phyloP scores from a whole-genome alignment of 1,140 invertebrate species.

The Papilio machaon region DNA sequence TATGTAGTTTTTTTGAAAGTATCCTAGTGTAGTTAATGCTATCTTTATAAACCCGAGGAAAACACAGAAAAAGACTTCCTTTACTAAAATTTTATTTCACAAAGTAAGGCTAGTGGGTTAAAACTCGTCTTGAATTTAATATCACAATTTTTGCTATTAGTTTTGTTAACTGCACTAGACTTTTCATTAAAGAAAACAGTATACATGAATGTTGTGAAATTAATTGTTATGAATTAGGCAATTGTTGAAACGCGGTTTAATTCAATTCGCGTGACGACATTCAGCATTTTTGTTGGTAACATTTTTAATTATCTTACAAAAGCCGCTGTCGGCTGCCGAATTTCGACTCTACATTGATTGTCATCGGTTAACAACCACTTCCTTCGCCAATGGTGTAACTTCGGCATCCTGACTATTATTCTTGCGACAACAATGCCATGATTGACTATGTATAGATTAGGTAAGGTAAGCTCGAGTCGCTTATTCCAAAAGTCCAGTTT shows the following conservation, averaged over 20 bases:
- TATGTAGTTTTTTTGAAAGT: neutral
- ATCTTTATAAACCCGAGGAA: neutral
- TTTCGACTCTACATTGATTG: slow-evolving; percentile 8
- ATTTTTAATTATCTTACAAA: slow-evolving; percentile 16
- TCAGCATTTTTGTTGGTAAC: slow-evolving; percentile 8
- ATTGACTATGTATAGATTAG: neutral
- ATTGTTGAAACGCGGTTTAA: neutral
- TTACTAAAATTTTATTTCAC: neutral
- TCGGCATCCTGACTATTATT: neutral
- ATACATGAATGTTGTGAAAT: neutral
- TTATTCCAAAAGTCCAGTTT: neutral
- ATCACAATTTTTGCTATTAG: neutral
- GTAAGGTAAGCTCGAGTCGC: no score
- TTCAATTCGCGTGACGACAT: slow-evolving; percentile 31
- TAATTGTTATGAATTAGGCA: slow-evolving; percentile 24
- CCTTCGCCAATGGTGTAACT: neutral
- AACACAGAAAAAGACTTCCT: neutral
- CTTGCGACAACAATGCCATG: neutral
- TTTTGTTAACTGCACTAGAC: neutral
- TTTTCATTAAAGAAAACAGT: neutral
- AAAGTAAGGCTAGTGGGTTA: neutral
- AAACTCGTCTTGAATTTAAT: neutral
- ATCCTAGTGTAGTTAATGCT: neutral
- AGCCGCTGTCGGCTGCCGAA: neutral
- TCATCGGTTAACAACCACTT: slow-evolving; percentile 22